Evolutionary conservation across 2,797 vertebrate genomes (phyloP).

Genomic region (Ambastaia sidthimunki): DNA sequence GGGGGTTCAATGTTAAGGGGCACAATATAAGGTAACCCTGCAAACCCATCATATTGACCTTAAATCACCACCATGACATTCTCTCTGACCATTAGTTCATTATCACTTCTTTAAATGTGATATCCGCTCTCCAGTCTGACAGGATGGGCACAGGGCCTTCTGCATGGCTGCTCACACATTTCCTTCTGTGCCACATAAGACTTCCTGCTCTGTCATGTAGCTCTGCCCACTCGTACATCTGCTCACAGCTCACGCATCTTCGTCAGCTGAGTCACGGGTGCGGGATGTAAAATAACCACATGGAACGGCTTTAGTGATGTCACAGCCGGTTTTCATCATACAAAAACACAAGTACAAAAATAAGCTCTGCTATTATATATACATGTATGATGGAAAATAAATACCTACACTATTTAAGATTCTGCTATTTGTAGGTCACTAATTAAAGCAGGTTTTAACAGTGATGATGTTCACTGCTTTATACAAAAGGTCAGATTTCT

Average conservation of each 20-base stretch:
- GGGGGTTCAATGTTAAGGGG: neutral
- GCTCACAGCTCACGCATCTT: slow-evolving; percentile 11
- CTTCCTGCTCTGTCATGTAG: slow-evolving; percentile 34
- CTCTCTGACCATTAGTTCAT: slow-evolving; percentile 14
- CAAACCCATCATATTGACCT: neutral
- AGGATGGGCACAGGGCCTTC: slow-evolving; percentile 17
- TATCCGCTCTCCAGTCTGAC: slow-evolving; percentile 16
- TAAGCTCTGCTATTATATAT: too few species aligned
- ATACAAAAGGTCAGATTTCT: too few species aligned
- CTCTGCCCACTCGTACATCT: slow-evolving; percentile 37
- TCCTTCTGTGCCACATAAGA: slow-evolving; percentile 21
- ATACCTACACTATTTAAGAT: too few species aligned
- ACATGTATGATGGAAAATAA: too few species aligned
- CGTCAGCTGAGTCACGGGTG: slow-evolving; percentile 39
- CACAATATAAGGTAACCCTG: slow-evolving; percentile 11
- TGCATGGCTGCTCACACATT: slow-evolving; percentile 31
- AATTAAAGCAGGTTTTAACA: too few species aligned
- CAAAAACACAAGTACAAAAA: too few species aligned
- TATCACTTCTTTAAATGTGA: slow-evolving; percentile 38
- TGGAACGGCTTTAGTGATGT: slow-evolving; percentile 42
- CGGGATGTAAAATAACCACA: slow-evolving; percentile 41
- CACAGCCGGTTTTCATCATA: slow-evolving; percentile 31
- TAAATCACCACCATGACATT: slow-evolving; percentile 16
- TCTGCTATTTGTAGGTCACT: too few species aligned
- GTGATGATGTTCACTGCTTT: too few species aligned